Evolutionary conservation across 2,888 invertebrate genomes (phyloP).

Genomic region (Diarsia brunnea): DNA sequence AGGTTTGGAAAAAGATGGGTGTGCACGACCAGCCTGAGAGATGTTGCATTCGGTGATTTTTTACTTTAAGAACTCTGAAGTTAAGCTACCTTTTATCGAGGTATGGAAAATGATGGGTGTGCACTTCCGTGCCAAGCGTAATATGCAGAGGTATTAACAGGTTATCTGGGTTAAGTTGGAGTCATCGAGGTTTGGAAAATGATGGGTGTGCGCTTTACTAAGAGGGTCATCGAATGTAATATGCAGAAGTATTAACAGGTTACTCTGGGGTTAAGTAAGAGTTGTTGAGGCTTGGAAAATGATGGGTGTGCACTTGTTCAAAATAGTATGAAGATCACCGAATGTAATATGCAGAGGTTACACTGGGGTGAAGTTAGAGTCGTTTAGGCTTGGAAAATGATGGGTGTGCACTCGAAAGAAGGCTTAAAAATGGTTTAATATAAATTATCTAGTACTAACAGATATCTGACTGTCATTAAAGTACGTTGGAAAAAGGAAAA

Average conservation of each 20-base stretch:
- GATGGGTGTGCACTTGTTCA: too few species aligned
- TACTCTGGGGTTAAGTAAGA: too few species aligned
- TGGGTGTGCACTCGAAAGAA: not conserved
- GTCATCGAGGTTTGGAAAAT: not conserved
- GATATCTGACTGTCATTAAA: constrained; percentile 44
- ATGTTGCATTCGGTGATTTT: not conserved
- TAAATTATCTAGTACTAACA: constrained; percentile 43
- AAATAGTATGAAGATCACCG: not conserved
- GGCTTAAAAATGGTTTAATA: not conserved
- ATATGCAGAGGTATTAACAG: not conserved
- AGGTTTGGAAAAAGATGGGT: constrained; percentile 28
- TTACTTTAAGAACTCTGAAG: not conserved
- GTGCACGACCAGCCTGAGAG: not conserved
- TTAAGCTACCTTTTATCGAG: not conserved
- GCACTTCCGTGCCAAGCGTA: not conserved
- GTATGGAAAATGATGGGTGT: constrained; percentile 2
- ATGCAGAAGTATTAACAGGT: too few species aligned
- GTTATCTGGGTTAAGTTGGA: not conserved
- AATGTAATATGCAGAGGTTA: not conserved
- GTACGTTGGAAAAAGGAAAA: constrained; percentile 23
- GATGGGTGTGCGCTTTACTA: not conserved
- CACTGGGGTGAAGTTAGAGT: not conserved
- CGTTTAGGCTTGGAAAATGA: not conserved
- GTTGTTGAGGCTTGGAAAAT: too few species aligned
- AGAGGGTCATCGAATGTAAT: too few species aligned